Conservation (phyloP, 2,888 invertebrate species). For the Schizaphis graminum region DNA sequence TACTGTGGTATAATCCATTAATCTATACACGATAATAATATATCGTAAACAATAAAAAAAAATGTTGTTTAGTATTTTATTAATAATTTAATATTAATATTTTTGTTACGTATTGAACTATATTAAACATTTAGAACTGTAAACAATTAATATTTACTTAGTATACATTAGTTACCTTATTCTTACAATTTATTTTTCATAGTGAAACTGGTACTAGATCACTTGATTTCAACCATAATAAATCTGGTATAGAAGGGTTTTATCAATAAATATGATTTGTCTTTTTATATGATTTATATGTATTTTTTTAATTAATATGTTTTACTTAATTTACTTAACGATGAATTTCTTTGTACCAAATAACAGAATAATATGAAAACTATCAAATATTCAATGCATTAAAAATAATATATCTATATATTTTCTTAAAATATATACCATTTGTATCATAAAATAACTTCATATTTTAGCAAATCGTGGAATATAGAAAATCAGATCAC, state of each 20-base stretch:
- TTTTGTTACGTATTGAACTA: background rate
- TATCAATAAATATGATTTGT: background rate
- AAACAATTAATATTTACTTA: background rate
- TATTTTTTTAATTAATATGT: background rate
- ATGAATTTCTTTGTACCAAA: accelerated
- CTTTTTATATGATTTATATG: background rate
- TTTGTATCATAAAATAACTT: background rate
- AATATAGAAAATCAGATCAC: background rate
- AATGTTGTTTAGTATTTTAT: background rate
- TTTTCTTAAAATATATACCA: background rate
- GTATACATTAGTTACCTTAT: no score
- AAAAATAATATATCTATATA: background rate
- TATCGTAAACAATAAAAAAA: background rate
- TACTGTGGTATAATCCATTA: background rate
- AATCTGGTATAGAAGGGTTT: background rate
- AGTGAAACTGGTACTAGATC: no score
- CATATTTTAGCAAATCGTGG: background rate
- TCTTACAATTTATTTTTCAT: no score
- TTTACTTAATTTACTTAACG: background rate
- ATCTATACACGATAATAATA: background rate
- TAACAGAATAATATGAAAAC: background rate
- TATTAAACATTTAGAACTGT: background rate
- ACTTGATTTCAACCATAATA: background rate
- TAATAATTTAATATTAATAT: background rate
- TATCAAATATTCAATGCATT: background rate